Conservation (phyloP, 1,140 invertebrate species). For the Scaptomyza pallida region DNA sequence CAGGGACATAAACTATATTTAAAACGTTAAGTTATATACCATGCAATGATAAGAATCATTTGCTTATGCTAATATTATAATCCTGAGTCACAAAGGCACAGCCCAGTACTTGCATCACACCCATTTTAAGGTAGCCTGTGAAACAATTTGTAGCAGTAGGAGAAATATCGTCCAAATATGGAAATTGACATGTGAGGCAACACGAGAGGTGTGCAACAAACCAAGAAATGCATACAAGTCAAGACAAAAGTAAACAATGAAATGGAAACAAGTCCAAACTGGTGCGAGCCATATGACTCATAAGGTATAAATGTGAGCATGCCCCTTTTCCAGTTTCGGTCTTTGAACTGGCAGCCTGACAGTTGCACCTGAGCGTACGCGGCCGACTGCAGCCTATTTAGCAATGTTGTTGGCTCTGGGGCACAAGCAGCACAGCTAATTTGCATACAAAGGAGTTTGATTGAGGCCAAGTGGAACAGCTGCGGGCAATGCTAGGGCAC, state of each 20-base stretch:
- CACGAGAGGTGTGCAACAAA: slow-evolving; percentile 50
- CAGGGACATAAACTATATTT: slow-evolving; percentile 5
- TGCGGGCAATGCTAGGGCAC: slow-evolving; percentile 33
- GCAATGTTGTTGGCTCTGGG: slow-evolving; percentile 5
- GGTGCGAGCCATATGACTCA: slow-evolving; percentile 43
- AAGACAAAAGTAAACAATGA: slow-evolving; percentile 42
- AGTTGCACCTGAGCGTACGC: slow-evolving; percentile 35
- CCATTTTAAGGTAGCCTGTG: slow-evolving; percentile 22
- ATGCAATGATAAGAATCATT: slow-evolving; percentile 53
- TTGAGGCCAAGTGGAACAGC: slow-evolving; percentile 62
- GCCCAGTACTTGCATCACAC: slow-evolving; percentile 13
- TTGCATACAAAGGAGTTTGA: slow-evolving; percentile 77
- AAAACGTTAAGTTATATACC: neutral
- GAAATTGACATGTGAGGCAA: slow-evolving; percentile 34
- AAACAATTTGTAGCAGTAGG: slow-evolving; percentile 29
- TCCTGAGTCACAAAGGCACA: slow-evolving; percentile 51
- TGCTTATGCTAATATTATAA: slow-evolving; percentile 63
- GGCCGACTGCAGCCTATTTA: slow-evolving; percentile 15
- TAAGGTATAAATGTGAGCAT: slow-evolving; percentile 23
- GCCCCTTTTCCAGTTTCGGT: slow-evolving; percentile 27
- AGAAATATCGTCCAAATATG: slow-evolving; percentile 28
- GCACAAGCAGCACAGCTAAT: slow-evolving; percentile 51
- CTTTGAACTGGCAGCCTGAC: slow-evolving; percentile 14
- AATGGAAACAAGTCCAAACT: slow-evolving; percentile 44
- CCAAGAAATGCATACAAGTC: slow-evolving; percentile 51